Evolutionary conservation across 2,888 invertebrate genomes (phyloP).

Genomic region (Drosophila nr. perissopoda): DNA sequence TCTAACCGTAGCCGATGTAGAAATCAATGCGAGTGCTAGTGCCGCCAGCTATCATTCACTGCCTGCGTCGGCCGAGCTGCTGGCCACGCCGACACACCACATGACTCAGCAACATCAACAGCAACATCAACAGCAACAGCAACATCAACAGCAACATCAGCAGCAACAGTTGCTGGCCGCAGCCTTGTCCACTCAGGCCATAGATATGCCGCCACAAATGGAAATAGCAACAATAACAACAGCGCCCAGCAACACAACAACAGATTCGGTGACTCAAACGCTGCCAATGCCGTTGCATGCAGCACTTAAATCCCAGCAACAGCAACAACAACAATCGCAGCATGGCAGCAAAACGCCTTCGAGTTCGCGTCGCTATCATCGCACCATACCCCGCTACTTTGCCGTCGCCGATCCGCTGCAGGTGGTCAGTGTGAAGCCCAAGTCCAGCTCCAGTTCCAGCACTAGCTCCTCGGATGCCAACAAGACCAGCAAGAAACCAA

Average conservation of each 20-base stretch:
- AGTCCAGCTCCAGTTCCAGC: slow-evolving; percentile 47
- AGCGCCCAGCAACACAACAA: slow-evolving; percentile 47
- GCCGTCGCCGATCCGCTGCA: slow-evolving; percentile 83
- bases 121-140: slow-evolving; percentile 42
- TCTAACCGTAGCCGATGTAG: slow-evolving; percentile 82
- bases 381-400: slow-evolving; percentile 85
- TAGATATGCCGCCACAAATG: slow-evolving; percentile 72
- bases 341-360: slow-evolving; percentile 81
- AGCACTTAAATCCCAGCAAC: slow-evolving; percentile 59
- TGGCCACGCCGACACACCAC: slow-evolving; percentile 72
- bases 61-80: slow-evolving; percentile 60
- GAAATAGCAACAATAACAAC: slow-evolving; percentile 75
- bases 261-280: slow-evolving; percentile 71
- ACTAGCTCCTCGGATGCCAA: slow-evolving; percentile 31
- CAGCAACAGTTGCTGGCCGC: slow-evolving; percentile 63
- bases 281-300: slow-evolving; percentile 70
- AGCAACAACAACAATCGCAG: slow-evolving; percentile 43
- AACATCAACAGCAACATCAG: slow-evolving; percentile 41
- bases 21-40: slow-evolving; percentile 74
- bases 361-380: slow-evolving; percentile 84
- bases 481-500: slow-evolving; percentile 81
- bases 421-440: slow-evolving; percentile 51
- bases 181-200: slow-evolving; percentile 71
- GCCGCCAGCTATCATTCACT: slow-evolving; percentile 75
- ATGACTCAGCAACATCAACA: slow-evolving; percentile 43